A percentile compares a stretch with the other conserved stretches of the same genome.
Evolutionary conservation across 2,113 vertebrate genomes (phyloP).

Genomic region (Gallinago undulata): DNA sequence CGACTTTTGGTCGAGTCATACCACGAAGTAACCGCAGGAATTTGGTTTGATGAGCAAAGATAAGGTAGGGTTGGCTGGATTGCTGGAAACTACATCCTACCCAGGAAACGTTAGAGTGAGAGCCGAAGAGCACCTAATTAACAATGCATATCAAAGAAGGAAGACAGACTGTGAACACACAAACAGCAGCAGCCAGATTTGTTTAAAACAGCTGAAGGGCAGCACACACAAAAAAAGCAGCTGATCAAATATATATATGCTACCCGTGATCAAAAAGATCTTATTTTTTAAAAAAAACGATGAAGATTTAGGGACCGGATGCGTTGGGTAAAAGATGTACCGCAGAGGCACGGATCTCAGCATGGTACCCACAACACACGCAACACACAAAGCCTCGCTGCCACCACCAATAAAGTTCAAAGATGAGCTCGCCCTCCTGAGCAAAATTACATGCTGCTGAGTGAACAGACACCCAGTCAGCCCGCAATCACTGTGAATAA

Average conservation of each 20-base stretch:
- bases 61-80: neutral
- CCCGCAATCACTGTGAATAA: neutral
- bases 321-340: neutral
- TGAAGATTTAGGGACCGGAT: neutral
- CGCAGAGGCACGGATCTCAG: neutral
- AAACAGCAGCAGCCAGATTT: slow-evolving; percentile 31
- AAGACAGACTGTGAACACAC: slow-evolving; percentile 24
- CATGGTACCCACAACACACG: slow-evolving; percentile 1
- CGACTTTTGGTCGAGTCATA: neutral
- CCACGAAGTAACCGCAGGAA: neutral
- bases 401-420: neutral
- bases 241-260: slow-evolving; percentile 38
- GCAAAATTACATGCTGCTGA: neutral
- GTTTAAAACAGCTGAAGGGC: slow-evolving; percentile 12
- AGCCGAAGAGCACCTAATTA: slow-evolving; percentile 17
- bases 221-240: neutral
- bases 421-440: neutral
- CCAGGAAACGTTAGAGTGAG: neutral
- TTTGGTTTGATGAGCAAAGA: neutral
- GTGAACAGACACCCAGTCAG: neutral
- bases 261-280: slow-evolving; percentile 30
- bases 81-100: neutral
- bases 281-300: neutral
- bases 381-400: neutral
- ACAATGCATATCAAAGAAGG: slow-evolving; percentile 23